Percentiles rank a stretch among this genome's conserved stretches.
phyloP scores from a whole-genome alignment of 2,113 vertebrate genomes.

The Syrmaticus mikado region DNA sequence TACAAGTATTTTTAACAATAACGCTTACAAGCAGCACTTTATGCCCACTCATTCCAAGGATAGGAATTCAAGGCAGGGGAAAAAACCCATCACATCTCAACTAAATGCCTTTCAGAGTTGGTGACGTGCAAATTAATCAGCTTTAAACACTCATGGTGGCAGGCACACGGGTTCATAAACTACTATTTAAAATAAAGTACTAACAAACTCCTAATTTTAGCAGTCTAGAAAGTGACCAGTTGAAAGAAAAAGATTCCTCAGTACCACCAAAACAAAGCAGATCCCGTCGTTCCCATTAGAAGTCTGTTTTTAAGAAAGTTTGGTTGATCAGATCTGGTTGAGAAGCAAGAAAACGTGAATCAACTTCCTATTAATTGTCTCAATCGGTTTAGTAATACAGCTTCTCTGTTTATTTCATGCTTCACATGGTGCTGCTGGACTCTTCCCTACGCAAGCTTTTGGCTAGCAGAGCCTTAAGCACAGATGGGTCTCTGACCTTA shows the following conservation, averaged over 20 bases:
- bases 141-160: not conserved
- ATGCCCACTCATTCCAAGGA: not conserved
- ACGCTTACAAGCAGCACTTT: not conserved
- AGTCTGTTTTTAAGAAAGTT: not conserved
- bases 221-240: not conserved
- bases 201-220: not conserved
- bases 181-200: not conserved
- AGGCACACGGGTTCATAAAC: not conserved
- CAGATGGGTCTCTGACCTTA: slow-evolving; percentile 54
- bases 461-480: slow-evolving; percentile 29
- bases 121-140: not conserved
- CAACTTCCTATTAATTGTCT: not conserved
- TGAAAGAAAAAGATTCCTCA: not conserved
- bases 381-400: not conserved
- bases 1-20: not conserved
- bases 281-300: not conserved
- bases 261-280: not conserved
- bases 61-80: not conserved
- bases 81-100: not conserved
- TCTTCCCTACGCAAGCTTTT: not conserved
- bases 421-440: not conserved
- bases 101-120: not conserved
- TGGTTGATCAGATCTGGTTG: not conserved
- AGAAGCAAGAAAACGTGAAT: not conserved
- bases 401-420: not conserved